A percentile compares a stretch with the other conserved stretches of the same genome.
Evolutionary conservation across 1,140 invertebrate species (phyloP).

Genomic region (Andricus grossulariae): DNA sequence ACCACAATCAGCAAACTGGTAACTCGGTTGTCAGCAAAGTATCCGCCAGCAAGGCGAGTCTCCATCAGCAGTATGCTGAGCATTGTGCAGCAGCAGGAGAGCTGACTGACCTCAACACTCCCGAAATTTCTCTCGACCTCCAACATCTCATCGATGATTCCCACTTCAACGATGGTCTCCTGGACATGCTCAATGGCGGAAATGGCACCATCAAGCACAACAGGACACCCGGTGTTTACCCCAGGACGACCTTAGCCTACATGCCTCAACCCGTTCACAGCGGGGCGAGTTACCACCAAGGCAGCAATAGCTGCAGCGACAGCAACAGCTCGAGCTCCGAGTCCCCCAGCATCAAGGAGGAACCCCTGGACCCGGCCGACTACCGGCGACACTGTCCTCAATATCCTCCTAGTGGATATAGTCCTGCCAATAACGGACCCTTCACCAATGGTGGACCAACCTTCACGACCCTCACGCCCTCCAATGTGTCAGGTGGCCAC

Average conservation of each 20-base stretch:
- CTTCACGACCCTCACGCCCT: constrained; percentile 83
- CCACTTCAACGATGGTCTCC: constrained; percentile 88
- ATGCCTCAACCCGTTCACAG: constrained; percentile 94
- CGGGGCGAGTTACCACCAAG: constrained; percentile 82
- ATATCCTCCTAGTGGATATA: constrained; percentile 74
- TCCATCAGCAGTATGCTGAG: constrained; percentile 81
- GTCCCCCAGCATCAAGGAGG: constrained; percentile 86
- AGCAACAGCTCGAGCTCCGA: constrained; percentile 78
- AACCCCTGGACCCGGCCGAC: constrained; percentile 86
- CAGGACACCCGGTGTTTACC: constrained; percentile 71
- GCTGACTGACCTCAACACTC: constrained; percentile 89
- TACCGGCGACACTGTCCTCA: constrained; percentile 78
- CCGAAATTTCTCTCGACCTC: constrained; percentile 91
- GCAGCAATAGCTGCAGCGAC: constrained; percentile 76
- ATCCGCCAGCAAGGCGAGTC: constrained; percentile 71
- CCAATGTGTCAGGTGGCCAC: constrained; percentile 64
- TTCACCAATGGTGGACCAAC: constrained; percentile 73
- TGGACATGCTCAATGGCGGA: constrained; percentile 83
- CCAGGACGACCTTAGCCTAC: constrained; percentile 85
- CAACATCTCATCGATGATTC: constrained; percentile 92
- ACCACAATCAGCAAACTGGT: constrained; percentile 67
- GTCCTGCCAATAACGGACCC: constrained; percentile 66
- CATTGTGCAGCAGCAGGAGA: constrained; percentile 79
- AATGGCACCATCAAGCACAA: constrained; percentile 74
- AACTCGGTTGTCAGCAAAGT: constrained; percentile 72